Evolutionary conservation across 2,797 vertebrate species (phyloP), one percentile per base, ranked within the genome.

Genomic region (Anniella stebbinsi): DNA sequence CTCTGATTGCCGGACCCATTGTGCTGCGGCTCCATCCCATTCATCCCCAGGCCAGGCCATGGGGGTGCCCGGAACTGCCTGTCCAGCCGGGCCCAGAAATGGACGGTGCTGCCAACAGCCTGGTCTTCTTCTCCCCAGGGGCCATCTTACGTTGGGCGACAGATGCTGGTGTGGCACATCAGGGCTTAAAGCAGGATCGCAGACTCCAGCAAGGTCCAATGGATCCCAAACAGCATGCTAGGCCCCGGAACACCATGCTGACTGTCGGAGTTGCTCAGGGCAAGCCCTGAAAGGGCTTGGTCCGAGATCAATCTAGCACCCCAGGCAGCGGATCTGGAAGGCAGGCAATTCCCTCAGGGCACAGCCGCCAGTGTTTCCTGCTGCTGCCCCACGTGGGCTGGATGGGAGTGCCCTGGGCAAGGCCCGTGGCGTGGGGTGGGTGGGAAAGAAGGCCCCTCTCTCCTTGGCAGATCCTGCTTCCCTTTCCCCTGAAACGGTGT

Each of bases 1-100:
- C 91, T 96, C 90, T 63, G 0, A 0, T 97, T 97, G 92, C 85
- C 0, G 0, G 96, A 96, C 72, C 60, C 2, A 2, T 96, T 97
- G 89, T 80, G 88, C 75, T 93, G 78, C 21, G 87, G 77, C 92
- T 97, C 97, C 97, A 97, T 97, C 92, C 93, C 95, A 80, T 92
- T 82, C 84, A 87, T 75, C 78, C 67, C 85, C 89, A 63, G 63
- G 36, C 78, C 7, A 69, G 82, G 80, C 89, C 94, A 94, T 93
- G 80, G 80, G 33, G 70, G 66, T 86, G 84, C 87, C 83, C 83
- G 89, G 69, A 21, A 0, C 81, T 8, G 0, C 21, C 0, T 5
- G 17, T 60, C 69, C 25, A 7, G 70, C 15, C 2, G 21, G 54
- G 23, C 33, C 54, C 36, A 41, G 77, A 75, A 30, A 41, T 76